Evolutionary conservation across 2,888 invertebrate genomes (phyloP).

Genomic region (Pogonocherus hispidulus): DNA sequence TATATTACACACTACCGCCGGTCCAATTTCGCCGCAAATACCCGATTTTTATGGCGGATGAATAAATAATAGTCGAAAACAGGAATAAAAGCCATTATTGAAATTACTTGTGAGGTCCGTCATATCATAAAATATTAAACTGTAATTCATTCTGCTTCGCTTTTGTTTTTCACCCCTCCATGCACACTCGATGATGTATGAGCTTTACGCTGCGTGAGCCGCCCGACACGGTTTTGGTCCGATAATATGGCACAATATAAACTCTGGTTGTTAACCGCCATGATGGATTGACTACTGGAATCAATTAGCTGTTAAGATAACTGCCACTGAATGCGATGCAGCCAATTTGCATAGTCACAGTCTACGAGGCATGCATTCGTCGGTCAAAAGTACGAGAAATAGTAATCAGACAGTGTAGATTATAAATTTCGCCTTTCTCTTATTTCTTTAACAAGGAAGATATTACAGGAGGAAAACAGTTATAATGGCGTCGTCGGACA

Average conservation of each 20-base stretch:
- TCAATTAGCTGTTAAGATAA: conserved; percentile 2
- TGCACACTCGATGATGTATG: conserved; percentile 10
- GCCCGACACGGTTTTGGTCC: not conserved
- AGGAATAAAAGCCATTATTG: not conserved
- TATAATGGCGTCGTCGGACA: too few relatives aligned
- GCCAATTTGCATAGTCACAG: not conserved
- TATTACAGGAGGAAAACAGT: too few relatives aligned
- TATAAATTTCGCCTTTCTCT: too few relatives aligned
- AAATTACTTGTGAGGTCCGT: conserved; percentile 14
- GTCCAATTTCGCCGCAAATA: not conserved
- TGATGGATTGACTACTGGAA: conserved; percentile 13
- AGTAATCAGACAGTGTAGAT: too few relatives aligned
- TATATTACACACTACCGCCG: not conserved
- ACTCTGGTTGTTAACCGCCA: not conserved
- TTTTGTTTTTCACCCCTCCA: not conserved
- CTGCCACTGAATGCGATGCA: not conserved
- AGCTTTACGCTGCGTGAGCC: not conserved
- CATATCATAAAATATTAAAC: conserved; percentile 21
- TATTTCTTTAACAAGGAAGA: too few relatives aligned
- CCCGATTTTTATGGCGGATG: conserved; percentile 3
- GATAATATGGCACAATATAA: conserved; percentile 6
- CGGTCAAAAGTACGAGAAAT: too few relatives aligned
- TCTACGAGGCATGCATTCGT: too few relatives aligned
- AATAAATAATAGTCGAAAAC: conserved; percentile 8
- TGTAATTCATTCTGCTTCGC: conserved; percentile 2